Percentiles rank a stretch among this genome's conserved stretches.
Conservation (phyloP, 2,888 invertebrate genomes). For the Leucophenga montana region DNA sequence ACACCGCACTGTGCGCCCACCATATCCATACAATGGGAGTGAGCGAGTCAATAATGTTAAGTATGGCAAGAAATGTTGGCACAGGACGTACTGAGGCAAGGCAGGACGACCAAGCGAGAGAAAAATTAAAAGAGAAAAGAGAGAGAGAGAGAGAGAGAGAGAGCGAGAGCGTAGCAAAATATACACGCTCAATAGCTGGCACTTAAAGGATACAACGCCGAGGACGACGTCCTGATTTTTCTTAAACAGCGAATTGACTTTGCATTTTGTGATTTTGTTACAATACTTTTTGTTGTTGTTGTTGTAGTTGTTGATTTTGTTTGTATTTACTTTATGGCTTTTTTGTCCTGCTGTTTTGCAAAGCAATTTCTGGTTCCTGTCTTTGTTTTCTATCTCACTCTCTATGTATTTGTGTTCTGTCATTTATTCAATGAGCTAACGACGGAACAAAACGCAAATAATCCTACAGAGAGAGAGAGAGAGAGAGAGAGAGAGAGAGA, state of each 20-base stretch:
- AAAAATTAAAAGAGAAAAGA: slow-evolving; percentile 17
- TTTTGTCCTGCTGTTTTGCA: too few relatives aligned
- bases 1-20: neutral
- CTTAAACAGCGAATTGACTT: slow-evolving; percentile 49
- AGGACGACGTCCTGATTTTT: slow-evolving; percentile 5
- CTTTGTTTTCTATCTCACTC: slow-evolving; percentile 7
- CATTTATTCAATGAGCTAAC: slow-evolving; percentile 34
- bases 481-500: too few relatives aligned
- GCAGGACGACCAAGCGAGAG: slow-evolving; percentile 29
- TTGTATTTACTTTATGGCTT: neutral
- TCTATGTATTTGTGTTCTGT: neutral
- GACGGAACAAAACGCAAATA: neutral
- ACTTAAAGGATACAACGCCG: neutral
- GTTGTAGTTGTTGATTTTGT: neutral
- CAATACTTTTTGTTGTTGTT: slow-evolving; percentile 14
- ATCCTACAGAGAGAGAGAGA: neutral
- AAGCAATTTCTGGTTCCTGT: neutral
- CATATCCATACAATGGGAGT: neutral
- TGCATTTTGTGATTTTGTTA: slow-evolving; percentile 42
- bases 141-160: slow-evolving; percentile 20
- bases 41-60: slow-evolving; percentile 33
- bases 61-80: slow-evolving; percentile 29
- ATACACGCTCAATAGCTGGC: neutral
- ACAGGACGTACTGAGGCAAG: too few relatives aligned
- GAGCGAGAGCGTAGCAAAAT: slow-evolving; percentile 19